These are phyloP conservation scores for Oscheius myriophilus DNA, from an alignment of 2,888 invertebrate species.

Conservation along the genomic window DNA sequence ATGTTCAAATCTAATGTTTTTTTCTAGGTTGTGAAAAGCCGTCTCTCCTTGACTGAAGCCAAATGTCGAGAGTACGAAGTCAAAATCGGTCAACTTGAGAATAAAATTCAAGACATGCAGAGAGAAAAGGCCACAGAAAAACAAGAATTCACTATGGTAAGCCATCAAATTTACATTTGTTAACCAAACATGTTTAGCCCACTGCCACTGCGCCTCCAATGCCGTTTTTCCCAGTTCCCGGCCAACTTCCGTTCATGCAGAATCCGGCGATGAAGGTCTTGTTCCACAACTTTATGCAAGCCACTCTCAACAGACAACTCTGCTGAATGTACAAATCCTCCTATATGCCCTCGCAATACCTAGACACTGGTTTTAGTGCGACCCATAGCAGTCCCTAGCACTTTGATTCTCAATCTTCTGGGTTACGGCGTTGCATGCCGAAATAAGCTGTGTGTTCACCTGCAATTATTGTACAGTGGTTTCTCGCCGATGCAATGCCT, in stretches of 20 bases:
- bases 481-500: slow-evolving; percentile 19
- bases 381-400: slow-evolving; percentile 4
- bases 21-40: slow-evolving; percentile 41
- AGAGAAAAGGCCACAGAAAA: slow-evolving; percentile 26
- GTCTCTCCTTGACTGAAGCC: slow-evolving; percentile 37
- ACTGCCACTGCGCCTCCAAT: slow-evolving; percentile 30
- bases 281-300: slow-evolving; percentile 39
- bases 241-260: slow-evolving; percentile 40
- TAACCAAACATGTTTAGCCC: neutral
- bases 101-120: slow-evolving; percentile 35
- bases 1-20: slow-evolving; percentile 5
- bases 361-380: slow-evolving; percentile 27
- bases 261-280: slow-evolving; percentile 46
- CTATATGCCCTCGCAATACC: slow-evolving; percentile 18
- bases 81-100: slow-evolving; percentile 44
- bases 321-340: slow-evolving; percentile 18
- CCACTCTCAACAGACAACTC: slow-evolving; percentile 23
- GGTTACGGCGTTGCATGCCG: slow-evolving; percentile 12
- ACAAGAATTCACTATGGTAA: slow-evolving; percentile 7
- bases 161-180: neutral
- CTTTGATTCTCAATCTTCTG: slow-evolving; percentile 18
- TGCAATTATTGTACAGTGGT: neutral
- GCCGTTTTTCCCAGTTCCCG: slow-evolving; percentile 30
- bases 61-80: slow-evolving; percentile 43
- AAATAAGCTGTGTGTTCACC: neutral